Percentiles rank a stretch among this genome's conserved stretches.
These are phyloP conservation scores for Gonatopus flavifemur DNA, from an alignment of 1,140 invertebrate species.

Conservation along the genomic window DNA sequence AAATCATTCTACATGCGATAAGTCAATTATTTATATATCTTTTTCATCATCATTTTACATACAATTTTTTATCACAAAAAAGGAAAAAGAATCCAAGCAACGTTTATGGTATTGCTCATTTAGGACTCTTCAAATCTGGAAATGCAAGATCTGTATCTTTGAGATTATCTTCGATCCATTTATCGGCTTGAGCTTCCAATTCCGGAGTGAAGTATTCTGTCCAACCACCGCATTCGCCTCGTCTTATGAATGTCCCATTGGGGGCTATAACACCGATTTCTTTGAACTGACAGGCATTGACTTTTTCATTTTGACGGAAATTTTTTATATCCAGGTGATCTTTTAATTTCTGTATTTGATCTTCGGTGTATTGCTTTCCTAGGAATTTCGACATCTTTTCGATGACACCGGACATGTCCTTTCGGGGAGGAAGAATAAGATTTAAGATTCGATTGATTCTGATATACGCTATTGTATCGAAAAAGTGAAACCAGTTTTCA, in stretches of 20 bases:
- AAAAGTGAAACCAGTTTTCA: too few relatives aligned
- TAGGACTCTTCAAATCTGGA: slow-evolving; percentile 36
- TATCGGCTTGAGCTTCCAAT: slow-evolving; percentile 57
- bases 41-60: too few relatives aligned
- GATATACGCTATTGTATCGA: too few relatives aligned
- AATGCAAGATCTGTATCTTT: slow-evolving; percentile 58
- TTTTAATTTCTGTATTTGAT: slow-evolving; percentile 60
- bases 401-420: slow-evolving; percentile 63
- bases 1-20: too few relatives aligned
- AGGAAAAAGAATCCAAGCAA: too few relatives aligned
- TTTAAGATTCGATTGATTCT: too few relatives aligned
- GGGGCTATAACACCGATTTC: neutral
- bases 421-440: too few relatives aligned
- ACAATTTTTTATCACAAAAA: too few relatives aligned
- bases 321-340: slow-evolving; percentile 71
- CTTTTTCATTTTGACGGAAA: slow-evolving; percentile 73
- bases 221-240: slow-evolving; percentile 64
- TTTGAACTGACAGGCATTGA: slow-evolving; percentile 29
- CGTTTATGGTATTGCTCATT: too few relatives aligned
- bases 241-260: slow-evolving; percentile 60
- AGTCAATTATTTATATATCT: too few relatives aligned
- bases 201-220: slow-evolving; percentile 62
- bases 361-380: slow-evolving; percentile 55
- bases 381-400: slow-evolving; percentile 62
- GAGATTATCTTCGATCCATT: slow-evolving; percentile 62